phyloP scores from a whole-genome alignment of 2,888 invertebrate species.

The Mythimna loreyi region DNA sequence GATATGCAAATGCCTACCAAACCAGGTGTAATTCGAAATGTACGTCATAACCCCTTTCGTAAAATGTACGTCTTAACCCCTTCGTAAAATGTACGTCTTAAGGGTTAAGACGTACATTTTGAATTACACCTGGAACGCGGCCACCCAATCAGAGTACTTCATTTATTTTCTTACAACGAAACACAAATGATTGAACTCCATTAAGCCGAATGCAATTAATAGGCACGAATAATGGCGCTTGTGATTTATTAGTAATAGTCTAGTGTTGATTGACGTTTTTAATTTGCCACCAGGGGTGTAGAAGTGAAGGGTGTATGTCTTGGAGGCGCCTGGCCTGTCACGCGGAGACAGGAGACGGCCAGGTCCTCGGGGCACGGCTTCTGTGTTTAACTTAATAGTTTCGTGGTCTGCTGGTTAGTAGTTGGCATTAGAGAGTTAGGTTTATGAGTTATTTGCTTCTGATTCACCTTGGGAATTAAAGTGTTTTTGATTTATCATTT shows the following conservation, averaged over 20 bases:
- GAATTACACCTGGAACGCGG: slow-evolving; percentile 65
- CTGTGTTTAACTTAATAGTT: slow-evolving; percentile 66
- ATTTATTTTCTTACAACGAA: slow-evolving; percentile 82
- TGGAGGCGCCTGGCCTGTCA: slow-evolving; percentile 73
- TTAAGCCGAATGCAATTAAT: slow-evolving; percentile 86
- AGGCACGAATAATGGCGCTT: slow-evolving; percentile 81
- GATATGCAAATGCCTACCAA: slow-evolving; percentile 60
- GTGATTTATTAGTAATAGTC: slow-evolving; percentile 86
- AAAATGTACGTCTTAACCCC: no score
- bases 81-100: no score
- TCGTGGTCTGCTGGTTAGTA: slow-evolving; percentile 53
- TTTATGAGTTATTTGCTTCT: slow-evolving; percentile 40
- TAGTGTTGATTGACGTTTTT: slow-evolving; percentile 88
- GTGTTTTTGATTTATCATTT: not conserved
- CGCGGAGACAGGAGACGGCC: slow-evolving; percentile 71
- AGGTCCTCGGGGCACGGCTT: slow-evolving; percentile 66
- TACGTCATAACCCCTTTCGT: slow-evolving; percentile 57
- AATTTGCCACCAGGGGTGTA: slow-evolving; percentile 76
- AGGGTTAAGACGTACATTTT: no score
- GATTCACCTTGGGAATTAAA: slow-evolving; percentile 18
- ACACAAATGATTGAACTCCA: slow-evolving; percentile 83
- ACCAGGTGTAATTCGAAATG: slow-evolving; percentile 63
- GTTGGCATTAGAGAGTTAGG: slow-evolving; percentile 33
- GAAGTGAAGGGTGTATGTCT: slow-evolving; percentile 66
- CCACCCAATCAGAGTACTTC: slow-evolving; percentile 75